A percentile compares a stretch with the other conserved stretches of the same genome.
Evolutionary conservation across 2,113 vertebrate species (phyloP).

Genomic region (Hyperoodon ampullatus): DNA sequence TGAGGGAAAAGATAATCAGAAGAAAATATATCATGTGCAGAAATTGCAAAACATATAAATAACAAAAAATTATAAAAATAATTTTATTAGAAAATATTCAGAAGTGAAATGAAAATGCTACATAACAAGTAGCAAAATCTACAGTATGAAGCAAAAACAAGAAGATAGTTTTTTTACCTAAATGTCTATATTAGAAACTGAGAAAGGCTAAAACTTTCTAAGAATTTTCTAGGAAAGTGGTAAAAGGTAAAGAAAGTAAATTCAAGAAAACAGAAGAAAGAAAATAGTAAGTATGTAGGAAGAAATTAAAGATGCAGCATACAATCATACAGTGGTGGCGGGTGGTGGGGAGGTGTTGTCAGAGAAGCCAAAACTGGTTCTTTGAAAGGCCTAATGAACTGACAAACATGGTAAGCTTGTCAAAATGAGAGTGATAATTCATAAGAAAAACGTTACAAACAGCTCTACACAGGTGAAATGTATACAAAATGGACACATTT

Average conservation of each 20-base stretch:
- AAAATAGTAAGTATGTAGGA: neutral
- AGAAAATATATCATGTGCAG: neutral
- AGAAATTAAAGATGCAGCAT: neutral
- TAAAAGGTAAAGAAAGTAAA: neutral
- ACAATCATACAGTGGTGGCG: neutral
- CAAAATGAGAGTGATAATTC: neutral
- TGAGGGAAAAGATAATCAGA: neutral
- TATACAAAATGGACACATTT: neutral
- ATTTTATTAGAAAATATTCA: neutral
- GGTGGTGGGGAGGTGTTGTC: neutral
- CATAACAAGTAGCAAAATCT: neutral
- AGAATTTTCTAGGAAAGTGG: neutral
- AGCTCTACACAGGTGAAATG: neutral
- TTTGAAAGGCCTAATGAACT: neutral
- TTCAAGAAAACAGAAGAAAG: neutral
- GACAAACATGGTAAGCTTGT: neutral
- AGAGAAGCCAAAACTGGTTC: neutral
- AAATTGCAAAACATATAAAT: neutral
- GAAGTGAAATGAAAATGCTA: neutral
- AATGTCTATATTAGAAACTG: neutral
- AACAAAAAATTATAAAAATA: neutral
- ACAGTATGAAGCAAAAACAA: neutral
- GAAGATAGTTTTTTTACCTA: neutral
- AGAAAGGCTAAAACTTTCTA: neutral
- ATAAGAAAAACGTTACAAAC: neutral